Percentiles rank a stretch among this genome's conserved stretches.
Conservation (phyloP, 1,140 invertebrate species). For the Tetramorium simillimum region DNA sequence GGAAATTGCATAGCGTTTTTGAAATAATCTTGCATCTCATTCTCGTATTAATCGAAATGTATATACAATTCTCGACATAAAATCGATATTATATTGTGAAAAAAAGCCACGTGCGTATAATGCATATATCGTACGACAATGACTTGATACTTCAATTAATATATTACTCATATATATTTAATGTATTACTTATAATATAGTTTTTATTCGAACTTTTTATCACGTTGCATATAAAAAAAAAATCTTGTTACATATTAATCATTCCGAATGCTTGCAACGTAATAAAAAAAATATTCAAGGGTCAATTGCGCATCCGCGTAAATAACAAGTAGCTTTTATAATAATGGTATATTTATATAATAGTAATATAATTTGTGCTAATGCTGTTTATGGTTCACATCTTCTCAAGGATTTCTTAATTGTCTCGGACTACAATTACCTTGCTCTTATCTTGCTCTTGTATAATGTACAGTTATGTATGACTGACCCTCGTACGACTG, state of each 20-base stretch:
- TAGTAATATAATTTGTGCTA: neutral
- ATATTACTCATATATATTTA: too few relatives aligned
- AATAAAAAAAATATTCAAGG: neutral
- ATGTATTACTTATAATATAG: too few relatives aligned
- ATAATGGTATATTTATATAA: neutral
- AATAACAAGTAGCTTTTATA: neutral
- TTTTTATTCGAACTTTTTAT: neutral
- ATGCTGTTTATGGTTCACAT: neutral
- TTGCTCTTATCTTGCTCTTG: neutral
- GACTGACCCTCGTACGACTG: neutral
- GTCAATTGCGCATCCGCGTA: too few relatives aligned
- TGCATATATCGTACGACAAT: too few relatives aligned
- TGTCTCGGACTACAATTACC: neutral
- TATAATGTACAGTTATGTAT: neutral
- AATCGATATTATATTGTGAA: too few relatives aligned
- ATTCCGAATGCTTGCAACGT: neutral
- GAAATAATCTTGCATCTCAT: too few relatives aligned
- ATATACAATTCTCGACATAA: too few relatives aligned
- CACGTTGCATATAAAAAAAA: neutral
- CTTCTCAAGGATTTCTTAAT: neutral
- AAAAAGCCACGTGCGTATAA: too few relatives aligned
- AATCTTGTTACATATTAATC: neutral
- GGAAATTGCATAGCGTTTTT: too few relatives aligned
- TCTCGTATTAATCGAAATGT: too few relatives aligned
- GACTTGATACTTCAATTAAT: too few relatives aligned